These are phyloP conservation scores for Drosophila lini DNA, from an alignment of 1,140 invertebrate species.

Conservation along the genomic window DNA sequence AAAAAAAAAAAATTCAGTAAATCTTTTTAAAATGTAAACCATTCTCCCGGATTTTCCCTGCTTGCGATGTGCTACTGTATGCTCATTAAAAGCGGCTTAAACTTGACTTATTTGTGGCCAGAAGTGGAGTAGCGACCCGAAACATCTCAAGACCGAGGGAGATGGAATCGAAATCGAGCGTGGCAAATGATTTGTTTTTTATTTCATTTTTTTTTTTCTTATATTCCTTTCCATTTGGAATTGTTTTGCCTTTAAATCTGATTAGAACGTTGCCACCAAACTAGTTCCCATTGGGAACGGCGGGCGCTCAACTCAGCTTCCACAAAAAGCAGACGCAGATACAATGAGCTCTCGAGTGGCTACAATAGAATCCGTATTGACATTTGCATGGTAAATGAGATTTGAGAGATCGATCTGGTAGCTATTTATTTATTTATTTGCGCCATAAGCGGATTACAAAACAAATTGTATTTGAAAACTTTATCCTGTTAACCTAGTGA, in stretches of 20 bases:
- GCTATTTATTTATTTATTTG: constrained; percentile 45
- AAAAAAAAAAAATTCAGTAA: too few species aligned
- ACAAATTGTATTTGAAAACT: constrained; percentile 36
- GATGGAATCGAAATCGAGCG: constrained; percentile 17
- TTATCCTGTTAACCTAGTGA: constrained; percentile 50
- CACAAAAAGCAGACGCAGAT: neutral
- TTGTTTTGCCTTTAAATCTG: constrained; percentile 53
- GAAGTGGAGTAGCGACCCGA: constrained; percentile 37
- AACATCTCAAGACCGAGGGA: constrained; percentile 14
- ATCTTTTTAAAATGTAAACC: neutral
- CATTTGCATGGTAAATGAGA: constrained; percentile 52
- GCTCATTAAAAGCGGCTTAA: constrained; percentile 52
- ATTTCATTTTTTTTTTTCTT: constrained; percentile 11
- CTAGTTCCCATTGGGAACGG: constrained; percentile 50
- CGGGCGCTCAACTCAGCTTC: constrained; percentile 10
- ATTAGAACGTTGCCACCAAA: constrained; percentile 42
- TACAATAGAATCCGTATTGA: constrained; percentile 55
- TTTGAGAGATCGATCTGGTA: constrained; percentile 49
- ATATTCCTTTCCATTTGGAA: constrained; percentile 44
- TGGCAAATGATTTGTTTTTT: constrained; percentile 34
- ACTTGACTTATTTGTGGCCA: constrained; percentile 56
- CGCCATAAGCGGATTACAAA: constrained; percentile 53
- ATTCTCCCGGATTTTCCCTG: neutral
- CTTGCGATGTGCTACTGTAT: constrained; percentile 26
- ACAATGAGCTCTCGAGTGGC: constrained; percentile 41